Conservation (phyloP, 2,888 invertebrate genomes). For the Folsomia candida region DNA sequence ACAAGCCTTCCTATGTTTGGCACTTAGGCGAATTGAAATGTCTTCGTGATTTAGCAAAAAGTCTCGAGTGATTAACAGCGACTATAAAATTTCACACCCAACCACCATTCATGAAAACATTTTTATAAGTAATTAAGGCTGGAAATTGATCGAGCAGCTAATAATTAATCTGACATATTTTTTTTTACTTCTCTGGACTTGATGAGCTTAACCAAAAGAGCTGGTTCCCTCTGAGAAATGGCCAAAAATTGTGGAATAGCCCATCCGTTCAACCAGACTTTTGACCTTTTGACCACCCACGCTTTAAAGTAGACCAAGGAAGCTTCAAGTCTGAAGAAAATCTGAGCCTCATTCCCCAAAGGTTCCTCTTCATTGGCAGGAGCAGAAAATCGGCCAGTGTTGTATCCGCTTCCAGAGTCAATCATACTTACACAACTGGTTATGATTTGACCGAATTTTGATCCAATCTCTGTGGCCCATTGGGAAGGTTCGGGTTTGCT, state of each 20-base stretch:
- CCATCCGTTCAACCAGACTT: slow-evolving; percentile 51
- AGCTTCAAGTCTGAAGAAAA: slow-evolving; percentile 48
- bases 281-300: slow-evolving; percentile 47
- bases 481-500: slow-evolving; percentile 32
- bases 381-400: slow-evolving; percentile 20
- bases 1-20: slow-evolving; percentile 49
- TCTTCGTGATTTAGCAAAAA: slow-evolving; percentile 44
- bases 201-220: slow-evolving; percentile 42
- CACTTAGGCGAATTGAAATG: slow-evolving; percentile 45
- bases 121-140: background rate
- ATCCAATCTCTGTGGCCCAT: slow-evolving; percentile 46
- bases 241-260: slow-evolving; percentile 50
- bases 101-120: background rate
- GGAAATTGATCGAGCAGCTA: background rate
- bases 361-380: slow-evolving; percentile 43
- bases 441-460: slow-evolving; percentile 46
- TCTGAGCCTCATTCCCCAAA: slow-evolving; percentile 48
- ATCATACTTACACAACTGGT: slow-evolving; percentile 42
- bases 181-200: slow-evolving; percentile 39
- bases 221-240: slow-evolving; percentile 48
- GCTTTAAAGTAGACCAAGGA: slow-evolving; percentile 47
- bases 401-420: slow-evolving; percentile 28
- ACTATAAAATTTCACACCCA: slow-evolving; percentile 17
- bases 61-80: slow-evolving; percentile 44
- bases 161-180: background rate